These are phyloP conservation scores for Morpho helenor DNA, from an alignment of 2,888 invertebrate genomes.

Conservation along the genomic window DNA sequence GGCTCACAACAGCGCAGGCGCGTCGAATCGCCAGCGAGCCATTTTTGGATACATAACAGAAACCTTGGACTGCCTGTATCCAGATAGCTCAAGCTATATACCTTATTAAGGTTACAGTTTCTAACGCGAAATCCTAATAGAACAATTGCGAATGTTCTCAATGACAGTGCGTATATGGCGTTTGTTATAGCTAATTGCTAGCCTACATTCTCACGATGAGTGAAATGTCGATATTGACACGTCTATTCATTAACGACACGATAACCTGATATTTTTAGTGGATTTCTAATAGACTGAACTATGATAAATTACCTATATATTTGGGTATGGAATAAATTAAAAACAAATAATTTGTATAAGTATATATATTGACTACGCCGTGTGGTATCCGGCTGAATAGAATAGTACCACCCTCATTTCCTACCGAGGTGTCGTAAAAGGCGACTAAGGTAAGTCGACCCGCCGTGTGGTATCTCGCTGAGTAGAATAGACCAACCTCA, in stretches of 20 bases:
- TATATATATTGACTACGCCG: too few species aligned
- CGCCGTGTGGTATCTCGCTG: too few species aligned
- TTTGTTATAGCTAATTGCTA: slow-evolving; percentile 22
- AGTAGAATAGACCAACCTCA: too few species aligned
- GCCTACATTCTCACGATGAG: slow-evolving; percentile 26
- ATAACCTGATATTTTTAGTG: background rate
- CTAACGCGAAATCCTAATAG: slow-evolving; percentile 29
- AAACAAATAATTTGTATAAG: too few species aligned
- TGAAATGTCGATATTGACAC: slow-evolving; percentile 22
- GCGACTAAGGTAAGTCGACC: too few species aligned
- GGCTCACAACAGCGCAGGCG: slow-evolving; percentile 53
- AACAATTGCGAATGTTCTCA: slow-evolving; percentile 28
- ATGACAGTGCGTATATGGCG: slow-evolving; percentile 23
- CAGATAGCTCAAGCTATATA: slow-evolving; percentile 35
- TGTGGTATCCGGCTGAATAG: too few species aligned
- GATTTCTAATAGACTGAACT: background rate
- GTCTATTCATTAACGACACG: background rate
- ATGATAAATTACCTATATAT: too few species aligned
- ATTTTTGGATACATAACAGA: slow-evolving; percentile 57
- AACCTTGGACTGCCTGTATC: slow-evolving; percentile 44
- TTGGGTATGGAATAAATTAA: background rate
- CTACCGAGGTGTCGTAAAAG: too few species aligned
- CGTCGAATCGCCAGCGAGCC: slow-evolving; percentile 47
- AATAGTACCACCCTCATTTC: too few species aligned
- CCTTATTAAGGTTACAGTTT: slow-evolving; percentile 33